These are phyloP conservation scores for Drosophila silvestris DNA, from an alignment of 2,888 invertebrate genomes.

Conservation along the genomic window DNA sequence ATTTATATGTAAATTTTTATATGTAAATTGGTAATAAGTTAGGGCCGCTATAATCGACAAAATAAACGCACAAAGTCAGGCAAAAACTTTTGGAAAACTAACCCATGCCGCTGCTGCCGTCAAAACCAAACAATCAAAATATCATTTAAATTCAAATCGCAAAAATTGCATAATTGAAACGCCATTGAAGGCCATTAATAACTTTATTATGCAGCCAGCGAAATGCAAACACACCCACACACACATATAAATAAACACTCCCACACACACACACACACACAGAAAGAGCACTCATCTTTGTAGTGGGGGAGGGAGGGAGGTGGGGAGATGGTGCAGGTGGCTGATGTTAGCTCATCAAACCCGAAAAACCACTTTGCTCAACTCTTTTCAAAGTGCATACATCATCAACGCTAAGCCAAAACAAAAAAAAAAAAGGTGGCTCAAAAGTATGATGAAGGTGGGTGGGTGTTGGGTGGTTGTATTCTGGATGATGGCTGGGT, in stretches of 20 bases:
- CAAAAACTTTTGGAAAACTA: slow-evolving; percentile 34
- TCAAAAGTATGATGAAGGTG: slow-evolving; percentile 33
- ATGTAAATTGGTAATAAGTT: slow-evolving; percentile 18
- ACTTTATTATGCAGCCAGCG: slow-evolving; percentile 73
- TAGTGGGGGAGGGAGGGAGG: neutral
- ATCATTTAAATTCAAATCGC: slow-evolving; percentile 78
- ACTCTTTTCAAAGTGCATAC: slow-evolving; percentile 79
- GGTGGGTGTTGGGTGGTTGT: slow-evolving; percentile 6
- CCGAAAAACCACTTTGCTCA: slow-evolving; percentile 79
- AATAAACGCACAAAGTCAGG: slow-evolving; percentile 28
- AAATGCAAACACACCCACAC: slow-evolving; percentile 54
- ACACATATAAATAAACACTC: slow-evolving; percentile 19
- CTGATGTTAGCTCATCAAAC: slow-evolving; percentile 77
- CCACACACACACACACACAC: slow-evolving; percentile 11
- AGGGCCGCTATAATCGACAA: slow-evolving; percentile 18
- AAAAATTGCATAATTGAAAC: slow-evolving; percentile 79
- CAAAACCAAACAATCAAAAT: slow-evolving; percentile 71
- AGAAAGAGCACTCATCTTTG: slow-evolving; percentile 44
- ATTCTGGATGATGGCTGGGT: slow-evolving; percentile 3
- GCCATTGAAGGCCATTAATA: slow-evolving; percentile 79
- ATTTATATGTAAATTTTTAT: slow-evolving; percentile 25
- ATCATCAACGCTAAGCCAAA: slow-evolving; percentile 78
- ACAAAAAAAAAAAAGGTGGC: slow-evolving; percentile 69
- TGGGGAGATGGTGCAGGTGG: slow-evolving; percentile 14
- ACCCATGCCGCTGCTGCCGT: slow-evolving; percentile 6